These are phyloP conservation scores for Erythrocebus patas DNA, from an alignment of 2,113 vertebrate genomes.

Conservation along the genomic window DNA sequence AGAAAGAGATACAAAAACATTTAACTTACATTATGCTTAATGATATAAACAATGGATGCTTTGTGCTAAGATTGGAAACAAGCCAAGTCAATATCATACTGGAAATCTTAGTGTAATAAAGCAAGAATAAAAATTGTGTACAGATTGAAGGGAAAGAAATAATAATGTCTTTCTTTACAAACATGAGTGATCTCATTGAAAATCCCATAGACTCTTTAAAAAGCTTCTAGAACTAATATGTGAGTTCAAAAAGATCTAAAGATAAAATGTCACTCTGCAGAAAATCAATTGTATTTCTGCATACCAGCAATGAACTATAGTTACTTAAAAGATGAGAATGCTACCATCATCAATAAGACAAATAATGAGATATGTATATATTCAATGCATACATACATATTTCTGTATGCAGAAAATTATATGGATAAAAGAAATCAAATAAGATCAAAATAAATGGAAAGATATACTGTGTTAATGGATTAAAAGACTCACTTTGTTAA, in stretches of 20 bases:
- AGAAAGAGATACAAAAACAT: background rate
- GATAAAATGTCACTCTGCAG: background rate
- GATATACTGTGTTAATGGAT: background rate
- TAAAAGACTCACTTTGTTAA: background rate
- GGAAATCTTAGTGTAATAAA: background rate
- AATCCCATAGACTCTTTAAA: background rate
- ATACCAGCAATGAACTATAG: background rate
- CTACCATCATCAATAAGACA: background rate
- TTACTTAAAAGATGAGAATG: background rate
- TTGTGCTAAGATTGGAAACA: background rate
- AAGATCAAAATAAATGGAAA: background rate
- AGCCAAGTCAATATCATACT: background rate
- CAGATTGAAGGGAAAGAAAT: background rate
- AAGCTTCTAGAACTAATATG: background rate
- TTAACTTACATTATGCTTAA: background rate
- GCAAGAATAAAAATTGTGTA: background rate
- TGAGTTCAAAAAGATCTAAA: background rate
- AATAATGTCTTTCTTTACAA: background rate
- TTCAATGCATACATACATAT: background rate
- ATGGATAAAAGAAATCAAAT: background rate
- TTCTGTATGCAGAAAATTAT: background rate
- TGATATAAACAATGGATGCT: background rate
- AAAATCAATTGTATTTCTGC: background rate
- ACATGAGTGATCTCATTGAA: background rate
- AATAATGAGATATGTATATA: background rate